Evolutionary conservation across 2,113 vertebrate species (phyloP).

Genomic region (Uria lomvia): DNA sequence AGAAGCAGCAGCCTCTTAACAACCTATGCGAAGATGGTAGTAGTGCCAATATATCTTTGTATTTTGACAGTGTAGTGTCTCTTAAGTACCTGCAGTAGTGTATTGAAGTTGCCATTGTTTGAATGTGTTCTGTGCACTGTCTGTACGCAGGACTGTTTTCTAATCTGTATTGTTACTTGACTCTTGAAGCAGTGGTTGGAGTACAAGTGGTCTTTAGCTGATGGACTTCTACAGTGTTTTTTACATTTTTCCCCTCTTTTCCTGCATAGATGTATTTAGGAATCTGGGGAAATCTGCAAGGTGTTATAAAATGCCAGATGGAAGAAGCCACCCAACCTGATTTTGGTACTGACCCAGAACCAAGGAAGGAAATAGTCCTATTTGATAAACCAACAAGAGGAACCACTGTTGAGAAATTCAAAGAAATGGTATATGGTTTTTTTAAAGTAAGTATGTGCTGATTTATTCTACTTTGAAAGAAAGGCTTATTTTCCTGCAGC

Average conservation of each 20-base stretch:
- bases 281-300: conserved; percentile 91
- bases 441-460: conserved; percentile 83
- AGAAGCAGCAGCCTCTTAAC: background rate
- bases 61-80: background rate
- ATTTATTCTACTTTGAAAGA: background rate
- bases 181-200: background rate
- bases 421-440: conserved; percentile 92
- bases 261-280: conserved; percentile 88
- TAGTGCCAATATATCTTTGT: background rate
- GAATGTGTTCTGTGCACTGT: background rate
- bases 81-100: background rate
- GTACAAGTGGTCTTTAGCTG: background rate
- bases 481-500: background rate
- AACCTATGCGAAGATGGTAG: background rate
- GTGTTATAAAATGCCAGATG: conserved; percentile 95
- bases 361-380: conserved; percentile 83
- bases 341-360: conserved; percentile 86
- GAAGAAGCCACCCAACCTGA: conserved; percentile 84
- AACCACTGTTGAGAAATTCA: conserved; percentile 96
- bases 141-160: background rate
- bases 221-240: background rate
- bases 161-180: background rate
- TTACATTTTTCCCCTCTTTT: background rate
- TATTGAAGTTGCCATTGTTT: background rate
- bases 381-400: conserved; percentile 94